Percentiles rank a stretch among this genome's conserved stretches.
phyloP scores from a whole-genome alignment of 2,797 vertebrate species.

The Lophura swinhoii region DNA sequence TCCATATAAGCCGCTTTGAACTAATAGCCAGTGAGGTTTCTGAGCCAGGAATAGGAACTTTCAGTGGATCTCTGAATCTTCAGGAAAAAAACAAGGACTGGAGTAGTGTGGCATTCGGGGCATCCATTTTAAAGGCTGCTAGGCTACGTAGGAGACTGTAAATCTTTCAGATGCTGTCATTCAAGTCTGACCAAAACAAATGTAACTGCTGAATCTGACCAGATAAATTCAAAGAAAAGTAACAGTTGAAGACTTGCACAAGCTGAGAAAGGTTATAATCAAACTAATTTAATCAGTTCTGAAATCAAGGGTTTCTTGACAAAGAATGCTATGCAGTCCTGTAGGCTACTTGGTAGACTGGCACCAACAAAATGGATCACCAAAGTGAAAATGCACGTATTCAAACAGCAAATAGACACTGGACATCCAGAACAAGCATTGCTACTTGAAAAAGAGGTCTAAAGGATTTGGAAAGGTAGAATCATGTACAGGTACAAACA shows the following conservation, averaged over 20 bases:
- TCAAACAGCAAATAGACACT: neutral
- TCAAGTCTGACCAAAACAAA: neutral
- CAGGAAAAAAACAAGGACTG: neutral
- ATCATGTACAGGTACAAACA: neutral
- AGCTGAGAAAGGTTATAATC: neutral
- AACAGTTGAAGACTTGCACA: neutral
- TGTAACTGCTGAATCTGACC: rapidly evolving
- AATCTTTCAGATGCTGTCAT: neutral
- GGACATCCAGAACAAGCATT: neutral
- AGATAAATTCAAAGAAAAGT: neutral
- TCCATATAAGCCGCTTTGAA: neutral
- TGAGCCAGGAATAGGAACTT: neutral
- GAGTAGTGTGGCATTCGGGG: neutral
- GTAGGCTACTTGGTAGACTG: neutral
- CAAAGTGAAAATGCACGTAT: neutral
- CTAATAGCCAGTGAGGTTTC: neutral
- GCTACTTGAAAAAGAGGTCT: neutral
- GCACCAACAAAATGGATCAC: neutral
- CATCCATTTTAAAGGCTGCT: neutral
- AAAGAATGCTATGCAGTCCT: rapidly evolving
- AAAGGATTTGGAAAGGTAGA: neutral
- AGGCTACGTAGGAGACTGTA: neutral
- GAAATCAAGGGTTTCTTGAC: neutral
- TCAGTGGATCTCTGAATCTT: neutral
- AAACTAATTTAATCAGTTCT: neutral